Percentiles rank a stretch among this genome's conserved stretches.
phyloP scores from a whole-genome alignment of 2,113 vertebrate species.

The Coracopsis vasa region DNA sequence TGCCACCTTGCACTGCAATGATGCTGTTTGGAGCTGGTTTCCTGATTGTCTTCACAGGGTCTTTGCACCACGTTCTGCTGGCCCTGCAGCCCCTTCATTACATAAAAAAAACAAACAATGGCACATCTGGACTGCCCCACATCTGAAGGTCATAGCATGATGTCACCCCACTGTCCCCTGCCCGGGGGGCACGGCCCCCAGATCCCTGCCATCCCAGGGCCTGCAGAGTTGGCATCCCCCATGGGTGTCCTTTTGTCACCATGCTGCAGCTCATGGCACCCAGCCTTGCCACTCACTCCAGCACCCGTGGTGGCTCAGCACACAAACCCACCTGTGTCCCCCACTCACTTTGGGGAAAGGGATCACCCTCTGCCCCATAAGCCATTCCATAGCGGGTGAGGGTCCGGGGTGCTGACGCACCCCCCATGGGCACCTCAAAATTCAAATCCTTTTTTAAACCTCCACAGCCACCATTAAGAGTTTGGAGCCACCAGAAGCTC shows the following conservation, averaged over 20 bases:
- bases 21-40: too few species aligned
- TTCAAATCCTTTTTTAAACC: background rate
- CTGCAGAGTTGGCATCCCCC: too few species aligned
- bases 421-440: background rate
- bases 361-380: background rate
- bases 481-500: background rate
- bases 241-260: accelerated
- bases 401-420: accelerated
- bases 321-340: background rate
- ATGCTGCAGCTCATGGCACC: accelerated
- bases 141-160: background rate
- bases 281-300: background rate
- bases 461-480: background rate
- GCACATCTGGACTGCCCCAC: background rate
- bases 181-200: accelerated
- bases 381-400: accelerated
- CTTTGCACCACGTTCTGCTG: too few species aligned
- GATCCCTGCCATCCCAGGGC: background rate
- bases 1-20: too few species aligned
- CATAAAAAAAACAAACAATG: background rate
- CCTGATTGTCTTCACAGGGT: too few species aligned
- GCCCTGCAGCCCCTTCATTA: background rate
- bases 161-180: background rate
- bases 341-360: accelerated
- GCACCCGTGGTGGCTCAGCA: accelerated